Conservation (phyloP, 2,888 invertebrate species). For the Agrochola litura region DNA sequence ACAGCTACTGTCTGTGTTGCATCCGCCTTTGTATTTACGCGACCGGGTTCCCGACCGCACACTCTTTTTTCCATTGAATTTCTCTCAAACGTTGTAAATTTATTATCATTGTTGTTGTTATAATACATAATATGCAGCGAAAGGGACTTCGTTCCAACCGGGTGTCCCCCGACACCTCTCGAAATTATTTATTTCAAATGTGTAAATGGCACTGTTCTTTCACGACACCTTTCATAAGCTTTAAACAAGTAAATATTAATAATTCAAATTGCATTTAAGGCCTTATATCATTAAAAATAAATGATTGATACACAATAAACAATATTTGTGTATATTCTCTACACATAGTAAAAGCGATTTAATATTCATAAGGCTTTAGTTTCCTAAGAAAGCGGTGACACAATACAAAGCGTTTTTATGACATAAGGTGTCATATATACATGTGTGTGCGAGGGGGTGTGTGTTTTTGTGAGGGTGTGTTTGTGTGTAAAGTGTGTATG, state of each 20-base stretch:
- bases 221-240: conserved; percentile 14
- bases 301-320: conserved; percentile 14
- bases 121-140: neutral
- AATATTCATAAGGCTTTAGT: neutral
- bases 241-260: conserved; percentile 10
- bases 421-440: too few species aligned
- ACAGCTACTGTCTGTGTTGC: too few species aligned
- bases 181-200: neutral
- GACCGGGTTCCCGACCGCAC: too few species aligned
- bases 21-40: too few species aligned
- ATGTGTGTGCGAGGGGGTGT: too few species aligned
- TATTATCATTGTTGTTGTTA: too few species aligned
- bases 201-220: conserved; percentile 31
- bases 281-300: conserved; percentile 12
- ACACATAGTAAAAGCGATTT: neutral
- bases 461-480: too few species aligned
- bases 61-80: too few species aligned
- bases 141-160: neutral
- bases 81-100: too few species aligned
- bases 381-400: too few species aligned
- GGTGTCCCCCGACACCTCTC: neutral
- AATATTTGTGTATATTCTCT: neutral
- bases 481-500: too few species aligned
- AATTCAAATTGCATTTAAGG: conserved; percentile 25
- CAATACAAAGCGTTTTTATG: too few species aligned